Evolutionary conservation across 2,888 invertebrate genomes (phyloP), one percentile per base, ranked within the genome.

Genomic region (Spodoptera exigua): DNA sequence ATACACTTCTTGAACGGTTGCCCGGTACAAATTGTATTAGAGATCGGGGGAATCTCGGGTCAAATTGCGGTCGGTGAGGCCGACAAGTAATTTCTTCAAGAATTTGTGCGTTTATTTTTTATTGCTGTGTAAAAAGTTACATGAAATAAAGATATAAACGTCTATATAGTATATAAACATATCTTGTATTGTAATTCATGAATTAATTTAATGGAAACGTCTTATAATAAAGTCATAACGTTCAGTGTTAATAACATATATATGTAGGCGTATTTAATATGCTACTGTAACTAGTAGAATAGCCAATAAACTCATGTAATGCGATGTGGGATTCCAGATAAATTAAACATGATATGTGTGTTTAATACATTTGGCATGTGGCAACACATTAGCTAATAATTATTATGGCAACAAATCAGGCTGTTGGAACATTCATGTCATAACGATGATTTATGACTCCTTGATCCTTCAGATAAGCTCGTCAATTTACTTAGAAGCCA

Each of bases 361-460:
- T 44, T 13, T 21, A 27, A 27, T 27, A 27, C 27, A 32, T 40
- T 32, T 45, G 39, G 13, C 16, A 39, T 18, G 34, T 43, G 40
- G 21, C 58, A 45, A 41, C 35, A 49, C 40, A 60, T 60, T 60
- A 60, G 27, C 32, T 21, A 37, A 40, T 35, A 52, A 60, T 52
- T 39, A 67, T 17, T 39, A 67, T 17, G 16, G 63, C 39, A 17
- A 36, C 39, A 51, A 62, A 55, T 55, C 47, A 44, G 32, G 1
- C 35, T 52, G 56, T 61, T 55, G 54, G 46, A 16, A 11, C 37
- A 45, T 43, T 41, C 13, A 39, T 14, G 46, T 14, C 39, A 27
- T 55, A 43, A 46, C 12, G 12, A 55, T 62, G 63, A 66, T 52
- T 51, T 13, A 70, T 44, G 36, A 39, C 16, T n/a, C 34, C 36